Conservation (phyloP, 1,140 invertebrate genomes). For the Panagrolaimus sp. region DNA sequence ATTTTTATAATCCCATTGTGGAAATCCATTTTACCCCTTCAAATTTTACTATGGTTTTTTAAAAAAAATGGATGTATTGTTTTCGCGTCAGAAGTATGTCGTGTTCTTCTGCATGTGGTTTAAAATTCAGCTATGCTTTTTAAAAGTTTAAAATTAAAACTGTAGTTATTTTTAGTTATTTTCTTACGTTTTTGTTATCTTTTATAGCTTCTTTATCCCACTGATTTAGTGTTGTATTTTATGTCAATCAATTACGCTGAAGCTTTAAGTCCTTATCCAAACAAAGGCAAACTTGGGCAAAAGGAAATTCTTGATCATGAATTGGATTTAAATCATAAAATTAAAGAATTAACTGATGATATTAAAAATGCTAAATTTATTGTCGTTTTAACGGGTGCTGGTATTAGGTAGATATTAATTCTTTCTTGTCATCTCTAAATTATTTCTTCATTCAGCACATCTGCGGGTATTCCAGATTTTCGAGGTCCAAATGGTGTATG, state of each 20-base stretch:
- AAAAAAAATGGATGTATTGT: too few species aligned
- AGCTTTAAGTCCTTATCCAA: background rate
- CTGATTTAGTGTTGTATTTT: too few species aligned
- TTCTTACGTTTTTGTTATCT: too few species aligned
- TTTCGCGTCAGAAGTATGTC: too few species aligned
- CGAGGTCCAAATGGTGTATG: background rate
- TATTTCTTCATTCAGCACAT: background rate
- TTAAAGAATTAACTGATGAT: background rate
- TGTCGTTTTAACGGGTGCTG: background rate
- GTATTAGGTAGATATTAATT: background rate
- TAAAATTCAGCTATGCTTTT: too few species aligned
- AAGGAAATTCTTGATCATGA: background rate
- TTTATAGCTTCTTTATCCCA: too few species aligned
- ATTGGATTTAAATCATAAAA: background rate
- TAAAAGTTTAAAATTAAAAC: too few species aligned
- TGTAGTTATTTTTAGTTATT: too few species aligned
- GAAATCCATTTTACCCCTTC: too few species aligned
- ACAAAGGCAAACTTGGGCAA: background rate
- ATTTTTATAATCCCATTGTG: too few species aligned
- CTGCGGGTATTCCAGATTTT: background rate
- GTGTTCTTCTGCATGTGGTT: too few species aligned
- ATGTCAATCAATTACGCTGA: conserved; percentile 2
- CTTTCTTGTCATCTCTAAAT: background rate
- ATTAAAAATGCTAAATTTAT: background rate
- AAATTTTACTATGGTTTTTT: too few species aligned